These are phyloP conservation scores for Delphinapterus leucas DNA, from an alignment of 2,113 vertebrate species.

Conservation along the genomic window DNA sequence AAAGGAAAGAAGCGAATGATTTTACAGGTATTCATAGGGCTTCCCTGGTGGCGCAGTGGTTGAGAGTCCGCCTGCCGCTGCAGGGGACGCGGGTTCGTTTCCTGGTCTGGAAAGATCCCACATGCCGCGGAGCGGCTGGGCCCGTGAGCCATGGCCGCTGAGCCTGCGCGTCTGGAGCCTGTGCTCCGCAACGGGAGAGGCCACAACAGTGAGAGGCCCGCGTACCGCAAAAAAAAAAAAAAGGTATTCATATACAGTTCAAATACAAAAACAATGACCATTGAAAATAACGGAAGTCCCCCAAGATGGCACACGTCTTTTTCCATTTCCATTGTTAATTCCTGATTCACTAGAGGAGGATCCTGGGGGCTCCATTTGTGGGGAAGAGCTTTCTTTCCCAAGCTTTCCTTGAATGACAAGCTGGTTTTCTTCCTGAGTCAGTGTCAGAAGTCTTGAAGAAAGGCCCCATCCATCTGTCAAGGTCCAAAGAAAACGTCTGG, in stretches of 20 bases:
- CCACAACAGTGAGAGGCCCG: too few relatives aligned
- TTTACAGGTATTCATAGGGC: background rate
- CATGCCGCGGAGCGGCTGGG: too few relatives aligned
- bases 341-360: background rate
- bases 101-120: too few relatives aligned
- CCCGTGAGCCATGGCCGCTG: too few relatives aligned
- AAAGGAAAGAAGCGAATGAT: background rate
- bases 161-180: too few relatives aligned
- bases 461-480: background rate
- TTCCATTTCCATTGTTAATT: background rate
- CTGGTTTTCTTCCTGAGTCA: background rate
- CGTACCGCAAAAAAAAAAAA: too few relatives aligned
- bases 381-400: background rate
- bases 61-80: too few relatives aligned
- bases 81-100: rapidly evolving
- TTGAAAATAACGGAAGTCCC: background rate
- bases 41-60: too few relatives aligned
- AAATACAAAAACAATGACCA: background rate
- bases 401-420: background rate
- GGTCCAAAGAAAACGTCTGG: background rate
- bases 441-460: background rate
- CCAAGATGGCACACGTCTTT: background rate
- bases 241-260: background rate
- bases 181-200: too few relatives aligned
- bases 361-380: background rate